These are phyloP conservation scores for Sarcophaga rosellei DNA, from an alignment of 2,888 invertebrate species.

Conservation along the genomic window DNA sequence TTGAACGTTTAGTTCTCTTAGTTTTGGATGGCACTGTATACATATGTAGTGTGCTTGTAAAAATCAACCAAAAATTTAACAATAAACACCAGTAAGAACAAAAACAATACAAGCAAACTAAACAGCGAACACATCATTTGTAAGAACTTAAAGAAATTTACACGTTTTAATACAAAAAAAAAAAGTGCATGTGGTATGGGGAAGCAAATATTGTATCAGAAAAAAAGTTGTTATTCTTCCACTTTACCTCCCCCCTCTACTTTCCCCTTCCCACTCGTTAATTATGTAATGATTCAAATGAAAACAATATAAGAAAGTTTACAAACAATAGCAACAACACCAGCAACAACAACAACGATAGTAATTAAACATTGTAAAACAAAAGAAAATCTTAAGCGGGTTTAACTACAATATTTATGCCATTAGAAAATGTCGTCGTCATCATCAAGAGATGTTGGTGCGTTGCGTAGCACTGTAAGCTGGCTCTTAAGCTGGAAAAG, in stretches of 20 bases:
- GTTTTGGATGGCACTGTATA: too few species aligned
- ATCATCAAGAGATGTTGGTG: constrained; percentile 21
- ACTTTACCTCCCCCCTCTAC: too few species aligned
- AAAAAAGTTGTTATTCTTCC: neutral
- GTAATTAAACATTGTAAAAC: neutral
- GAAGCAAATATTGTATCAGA: neutral
- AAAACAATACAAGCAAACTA: constrained; percentile 18
- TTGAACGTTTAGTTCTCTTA: too few species aligned
- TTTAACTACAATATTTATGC: constrained; percentile 28
- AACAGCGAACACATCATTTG: neutral
- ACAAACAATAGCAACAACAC: neutral
- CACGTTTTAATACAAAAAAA: constrained; percentile 28
- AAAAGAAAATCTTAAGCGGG: neutral
- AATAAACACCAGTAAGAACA: neutral
- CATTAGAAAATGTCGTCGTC: constrained; percentile 5
- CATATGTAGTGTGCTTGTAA: too few species aligned
- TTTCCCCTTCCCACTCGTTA: neutral
- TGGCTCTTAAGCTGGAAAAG: too few species aligned
- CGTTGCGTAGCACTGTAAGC: too few species aligned
- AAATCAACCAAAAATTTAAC: constrained; percentile 2
- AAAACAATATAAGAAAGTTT: constrained; percentile 54
- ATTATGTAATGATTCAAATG: constrained; percentile 62
- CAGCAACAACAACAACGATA: neutral
- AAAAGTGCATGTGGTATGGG: neutral
- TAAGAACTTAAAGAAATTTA: constrained; percentile 49